phyloP scores from a whole-genome alignment of 1,140 invertebrate genomes.

The Babylonia areolata region DNA sequence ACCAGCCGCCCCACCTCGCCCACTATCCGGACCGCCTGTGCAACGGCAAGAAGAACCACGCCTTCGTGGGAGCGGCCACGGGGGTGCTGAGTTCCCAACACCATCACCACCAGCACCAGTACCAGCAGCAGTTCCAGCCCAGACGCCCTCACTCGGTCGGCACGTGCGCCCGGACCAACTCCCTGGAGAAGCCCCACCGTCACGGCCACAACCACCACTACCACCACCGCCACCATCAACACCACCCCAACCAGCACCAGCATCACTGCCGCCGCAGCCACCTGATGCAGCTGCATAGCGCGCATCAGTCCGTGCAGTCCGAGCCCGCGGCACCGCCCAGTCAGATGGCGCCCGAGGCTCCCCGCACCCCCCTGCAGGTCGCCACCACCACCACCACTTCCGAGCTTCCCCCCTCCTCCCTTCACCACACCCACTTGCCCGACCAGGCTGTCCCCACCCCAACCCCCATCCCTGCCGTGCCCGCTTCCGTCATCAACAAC shows the following conservation, averaged over 20 bases:
- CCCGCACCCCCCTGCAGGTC: neutral
- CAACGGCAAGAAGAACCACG: constrained; percentile 29
- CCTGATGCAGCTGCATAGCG: constrained; percentile 27
- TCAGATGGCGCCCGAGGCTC: neutral
- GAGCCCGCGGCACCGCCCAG: neutral
- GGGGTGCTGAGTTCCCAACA: neutral
- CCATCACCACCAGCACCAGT: neutral
- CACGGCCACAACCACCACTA: too few species aligned
- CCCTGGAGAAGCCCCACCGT: constrained; percentile 18
- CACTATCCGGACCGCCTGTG: constrained; percentile 5
- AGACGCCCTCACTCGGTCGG: neutral
- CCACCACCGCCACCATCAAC: neutral
- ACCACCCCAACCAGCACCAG: neutral
- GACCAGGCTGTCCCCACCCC: too few species aligned
- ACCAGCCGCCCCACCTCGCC: neutral
- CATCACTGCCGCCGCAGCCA: neutral
- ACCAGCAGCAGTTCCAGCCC: too few species aligned
- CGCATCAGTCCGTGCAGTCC: constrained; percentile 27
- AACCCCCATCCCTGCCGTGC: neutral
- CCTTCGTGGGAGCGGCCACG: neutral
- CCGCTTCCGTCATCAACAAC: neutral
- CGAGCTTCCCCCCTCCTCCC: constrained; percentile 21
- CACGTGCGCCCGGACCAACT: constrained; percentile 1
- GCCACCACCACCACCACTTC: constrained; percentile 7
- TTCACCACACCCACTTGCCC: too few species aligned